Base-by-base conservation (phyloP, 2,888 invertebrate genomes). In the Eupithecia subumbrata region DNA sequence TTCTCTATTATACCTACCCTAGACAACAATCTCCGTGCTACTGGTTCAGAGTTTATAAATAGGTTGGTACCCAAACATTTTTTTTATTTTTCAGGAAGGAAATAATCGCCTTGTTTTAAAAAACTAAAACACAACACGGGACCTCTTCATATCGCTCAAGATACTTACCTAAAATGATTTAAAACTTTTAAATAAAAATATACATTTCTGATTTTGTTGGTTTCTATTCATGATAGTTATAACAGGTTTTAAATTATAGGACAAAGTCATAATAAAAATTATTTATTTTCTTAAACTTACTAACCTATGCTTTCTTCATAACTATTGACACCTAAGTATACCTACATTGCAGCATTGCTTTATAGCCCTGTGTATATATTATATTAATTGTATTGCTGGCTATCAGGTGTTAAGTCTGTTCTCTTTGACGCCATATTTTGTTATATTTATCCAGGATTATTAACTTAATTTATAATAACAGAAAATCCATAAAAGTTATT, bases 61-160 rank as follows among this genome's bases (percentile, higher is more conserved):
- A 56, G 22, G n/a, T 52, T 52, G 40, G 11, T 43, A 14, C n/a
- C n/a, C 18, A n/a, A n/a, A 18, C n/a, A 14, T 22, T 14, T 25
- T 60, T 60, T 60, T 14, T 60, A 30, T 30, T 12, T 60, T 60
- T 60, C 60, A 60, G 60, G 60, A 60, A 60, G 25, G 25, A 25
- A 60, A 60, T 25, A 60, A 60, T 60, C 60, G 60, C 60, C 22
- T 60, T 5, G 25, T 60, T 14, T 60, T 60, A 60, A 60, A 60
- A 60, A 1, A 60, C 60, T 22, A 14, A 56, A 22, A 22, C 22
- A 56, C 22, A 22, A 25, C 52, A 22, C 22, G 3, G 22, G 22
- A 56, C 22, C 52, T 43, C 8, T 40, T 40, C 40, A 40, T 40
- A 11, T 37, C 5, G 4, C 1, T n/a, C 8, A 48, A 48, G n/a